Percentiles rank a stretch among this genome's conserved stretches.
phyloP scores from a whole-genome alignment of 2,113 vertebrate species.

The Varanus komodoensis region DNA sequence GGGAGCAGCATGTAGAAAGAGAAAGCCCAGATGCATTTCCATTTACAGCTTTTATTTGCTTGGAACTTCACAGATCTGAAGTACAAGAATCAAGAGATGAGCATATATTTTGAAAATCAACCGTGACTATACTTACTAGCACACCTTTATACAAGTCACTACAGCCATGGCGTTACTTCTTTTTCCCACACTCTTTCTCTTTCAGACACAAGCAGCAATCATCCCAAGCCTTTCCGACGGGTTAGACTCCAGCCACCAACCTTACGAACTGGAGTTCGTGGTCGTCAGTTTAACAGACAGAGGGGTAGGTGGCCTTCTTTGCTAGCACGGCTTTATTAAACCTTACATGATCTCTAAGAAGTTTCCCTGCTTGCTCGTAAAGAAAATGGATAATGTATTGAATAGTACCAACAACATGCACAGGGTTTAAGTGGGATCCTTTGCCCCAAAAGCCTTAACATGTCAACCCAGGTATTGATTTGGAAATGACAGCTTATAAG shows the following conservation, averaged over 20 bases:
- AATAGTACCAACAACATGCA: fast-evolving
- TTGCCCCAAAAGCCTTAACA: fast-evolving
- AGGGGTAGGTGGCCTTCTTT: constrained; percentile 71
- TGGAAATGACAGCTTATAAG: neutral
- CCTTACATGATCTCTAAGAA: fast-evolving
- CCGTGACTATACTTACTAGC: constrained; percentile 18
- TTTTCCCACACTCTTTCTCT: neutral
- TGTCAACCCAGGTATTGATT: neutral
- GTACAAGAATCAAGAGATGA: constrained; percentile 37
- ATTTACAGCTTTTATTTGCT: constrained; percentile 46
- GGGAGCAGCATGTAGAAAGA: neutral
- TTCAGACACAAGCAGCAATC: constrained; percentile 89
- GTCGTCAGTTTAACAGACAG: constrained; percentile 87
- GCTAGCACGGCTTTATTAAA: neutral
- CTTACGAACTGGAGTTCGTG: constrained; percentile 83
- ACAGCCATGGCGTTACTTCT: neutral
- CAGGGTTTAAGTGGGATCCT: neutral
- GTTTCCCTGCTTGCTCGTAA: neutral
- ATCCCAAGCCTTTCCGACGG: constrained; percentile 83
- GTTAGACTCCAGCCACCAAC: constrained; percentile 88
- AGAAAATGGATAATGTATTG: neutral
- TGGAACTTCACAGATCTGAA: constrained; percentile 18
- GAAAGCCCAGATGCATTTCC: neutral
- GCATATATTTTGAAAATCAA: fast-evolving
- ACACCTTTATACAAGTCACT: neutral